A percentile compares a stretch with the other conserved stretches of the same genome.
These are phyloP conservation scores for Cybosia mesomella DNA, from an alignment of 2,888 invertebrate species.

Conservation along the genomic window DNA sequence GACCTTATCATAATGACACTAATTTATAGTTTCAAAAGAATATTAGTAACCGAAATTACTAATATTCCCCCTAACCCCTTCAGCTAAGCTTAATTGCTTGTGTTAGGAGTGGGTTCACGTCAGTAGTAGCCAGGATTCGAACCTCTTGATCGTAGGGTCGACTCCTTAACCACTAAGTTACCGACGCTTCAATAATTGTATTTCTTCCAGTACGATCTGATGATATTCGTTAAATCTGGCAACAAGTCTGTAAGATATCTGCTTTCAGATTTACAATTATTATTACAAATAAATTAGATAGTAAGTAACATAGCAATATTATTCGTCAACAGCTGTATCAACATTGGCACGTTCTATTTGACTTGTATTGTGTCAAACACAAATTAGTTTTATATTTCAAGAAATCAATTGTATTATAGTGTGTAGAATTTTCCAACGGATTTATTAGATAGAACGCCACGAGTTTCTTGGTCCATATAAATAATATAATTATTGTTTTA, in stretches of 20 bases:
- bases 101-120: too few relatives aligned
- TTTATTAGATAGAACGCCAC: neutral
- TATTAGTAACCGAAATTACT: too few relatives aligned
- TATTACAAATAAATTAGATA: neutral
- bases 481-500: neutral
- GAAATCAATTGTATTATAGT: neutral
- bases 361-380: conserved; percentile 11
- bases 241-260: neutral
- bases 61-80: too few relatives aligned
- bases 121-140: too few relatives aligned
- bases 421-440: neutral
- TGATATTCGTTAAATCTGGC: too few relatives aligned
- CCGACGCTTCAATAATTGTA: too few relatives aligned
- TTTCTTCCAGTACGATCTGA: too few relatives aligned
- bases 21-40: too few relatives aligned
- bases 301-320: neutral
- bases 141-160: too few relatives aligned
- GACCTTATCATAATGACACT: too few relatives aligned
- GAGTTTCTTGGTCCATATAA: neutral
- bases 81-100: too few relatives aligned
- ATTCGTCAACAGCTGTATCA: conserved; percentile 28
- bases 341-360: conserved; percentile 30
- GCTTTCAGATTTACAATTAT: neutral
- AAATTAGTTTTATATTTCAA: conserved; percentile 12
- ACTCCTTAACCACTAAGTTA: too few relatives aligned